These are phyloP conservation scores for Strix aluco DNA, from an alignment of 2,113 vertebrate species.

Conservation along the genomic window DNA sequence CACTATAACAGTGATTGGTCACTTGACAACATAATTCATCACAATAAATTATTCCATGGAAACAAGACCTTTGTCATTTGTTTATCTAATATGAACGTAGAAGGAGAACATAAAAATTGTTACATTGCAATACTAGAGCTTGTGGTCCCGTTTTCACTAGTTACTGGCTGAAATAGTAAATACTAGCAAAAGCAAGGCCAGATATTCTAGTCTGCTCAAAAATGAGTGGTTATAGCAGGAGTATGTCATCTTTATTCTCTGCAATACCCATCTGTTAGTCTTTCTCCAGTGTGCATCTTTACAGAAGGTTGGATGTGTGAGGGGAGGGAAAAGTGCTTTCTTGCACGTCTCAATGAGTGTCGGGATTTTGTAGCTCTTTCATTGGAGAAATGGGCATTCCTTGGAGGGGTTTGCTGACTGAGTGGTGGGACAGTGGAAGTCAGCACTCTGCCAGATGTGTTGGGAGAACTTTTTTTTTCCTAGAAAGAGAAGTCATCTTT, in stretches of 20 bases:
- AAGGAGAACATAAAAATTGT: not conserved
- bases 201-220: not conserved
- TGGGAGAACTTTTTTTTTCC: not conserved
- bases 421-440: not conserved
- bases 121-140: not conserved
- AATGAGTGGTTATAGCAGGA: not conserved
- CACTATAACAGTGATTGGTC: slow-evolving; percentile 23
- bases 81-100: slow-evolving; percentile 22
- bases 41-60: slow-evolving; percentile 35
- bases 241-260: not conserved
- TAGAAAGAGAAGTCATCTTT: slow-evolving; percentile 38
- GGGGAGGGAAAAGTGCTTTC: not conserved
- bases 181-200: not conserved
- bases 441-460: not conserved
- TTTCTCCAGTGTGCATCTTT: not conserved
- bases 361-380: not conserved
- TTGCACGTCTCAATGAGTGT: not conserved
- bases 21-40: not conserved
- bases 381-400: not conserved
- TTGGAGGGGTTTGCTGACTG: not conserved
- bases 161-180: not conserved
- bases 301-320: not conserved
- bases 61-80: slow-evolving; percentile 41
- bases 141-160: not conserved
- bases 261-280: not conserved